phyloP scores from a whole-genome alignment of 2,113 vertebrate genomes.

The Triplophysa dalaica region DNA sequence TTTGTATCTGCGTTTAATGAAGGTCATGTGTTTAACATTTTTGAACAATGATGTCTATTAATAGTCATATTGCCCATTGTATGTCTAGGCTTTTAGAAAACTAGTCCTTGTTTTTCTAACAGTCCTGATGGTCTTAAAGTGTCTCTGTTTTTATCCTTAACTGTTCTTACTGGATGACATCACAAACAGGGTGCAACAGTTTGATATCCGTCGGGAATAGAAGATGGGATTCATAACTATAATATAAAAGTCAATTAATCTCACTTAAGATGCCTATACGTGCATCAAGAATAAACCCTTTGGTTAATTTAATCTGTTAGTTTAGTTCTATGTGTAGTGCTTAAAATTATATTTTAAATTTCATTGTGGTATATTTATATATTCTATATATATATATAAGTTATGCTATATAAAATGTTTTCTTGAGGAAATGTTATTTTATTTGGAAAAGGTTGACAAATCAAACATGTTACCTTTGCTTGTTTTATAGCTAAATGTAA shows the following conservation, averaged over 20 bases:
- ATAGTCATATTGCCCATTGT: neutral
- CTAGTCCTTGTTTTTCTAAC: neutral
- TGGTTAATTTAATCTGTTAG: neutral
- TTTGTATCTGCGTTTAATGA: neutral
- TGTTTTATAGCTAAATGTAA: constrained; percentile 21
- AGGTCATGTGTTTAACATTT: neutral
- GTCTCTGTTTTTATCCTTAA: constrained; percentile 73
- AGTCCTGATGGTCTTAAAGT: neutral
- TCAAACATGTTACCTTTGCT: constrained; percentile 34
- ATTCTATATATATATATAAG: too few species aligned
- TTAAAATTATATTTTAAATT: too few species aligned
- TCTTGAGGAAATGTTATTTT: neutral
- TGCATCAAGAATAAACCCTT: neutral
- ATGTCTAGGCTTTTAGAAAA: neutral
- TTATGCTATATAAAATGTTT: neutral
- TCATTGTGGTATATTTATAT: too few species aligned
- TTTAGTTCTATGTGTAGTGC: neutral
- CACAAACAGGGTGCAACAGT: constrained; percentile 76
- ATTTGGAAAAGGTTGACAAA: constrained; percentile 34
- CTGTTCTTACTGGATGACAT: constrained; percentile 81
- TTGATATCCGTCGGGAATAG: constrained; percentile 71
- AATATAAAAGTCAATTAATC: too few species aligned
- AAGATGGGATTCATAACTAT: neutral
- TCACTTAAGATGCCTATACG: neutral
- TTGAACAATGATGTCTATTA: neutral